These are phyloP conservation scores for Apis dorsata DNA, from an alignment of 1,140 invertebrate species.

Conservation along the genomic window DNA sequence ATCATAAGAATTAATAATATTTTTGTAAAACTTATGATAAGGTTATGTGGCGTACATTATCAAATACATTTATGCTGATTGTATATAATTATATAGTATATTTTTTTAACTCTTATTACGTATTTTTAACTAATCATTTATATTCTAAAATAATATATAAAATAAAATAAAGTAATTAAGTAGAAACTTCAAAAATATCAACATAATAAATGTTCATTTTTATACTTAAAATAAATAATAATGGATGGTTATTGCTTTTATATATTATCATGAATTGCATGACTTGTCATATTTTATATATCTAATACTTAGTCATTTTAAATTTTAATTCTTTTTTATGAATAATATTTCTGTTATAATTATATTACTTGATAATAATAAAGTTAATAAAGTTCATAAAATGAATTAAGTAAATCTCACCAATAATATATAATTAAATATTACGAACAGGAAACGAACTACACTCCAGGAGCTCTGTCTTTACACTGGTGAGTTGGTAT, in stretches of 20 bases:
- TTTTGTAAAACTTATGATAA: neutral
- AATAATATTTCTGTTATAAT: neutral
- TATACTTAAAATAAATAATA: neutral
- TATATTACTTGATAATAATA: neutral
- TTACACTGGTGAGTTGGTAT: slow-evolving; percentile 18
- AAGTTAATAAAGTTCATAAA: neutral
- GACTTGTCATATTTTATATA: neutral
- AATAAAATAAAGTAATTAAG: neutral
- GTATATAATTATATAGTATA: neutral
- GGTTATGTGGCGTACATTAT: neutral
- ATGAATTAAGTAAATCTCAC: slow-evolving; percentile 6
- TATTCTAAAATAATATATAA: neutral
- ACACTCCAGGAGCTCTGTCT: neutral
- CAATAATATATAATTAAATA: neutral
- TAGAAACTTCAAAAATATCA: neutral
- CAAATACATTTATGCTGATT: neutral
- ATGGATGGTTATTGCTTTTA: slow-evolving; percentile 47
- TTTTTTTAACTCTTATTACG: neutral
- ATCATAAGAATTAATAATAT: no score
- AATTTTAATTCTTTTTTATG: neutral
- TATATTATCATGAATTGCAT: slow-evolving; percentile 3
- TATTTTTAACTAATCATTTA: neutral
- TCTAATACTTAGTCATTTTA: neutral
- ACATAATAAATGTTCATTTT: neutral
- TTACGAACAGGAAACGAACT: neutral